A percentile compares a stretch with the other conserved stretches of the same genome.
Conservation (phyloP, 2,888 invertebrate genomes). For the Vandiemenella viatica region DNA sequence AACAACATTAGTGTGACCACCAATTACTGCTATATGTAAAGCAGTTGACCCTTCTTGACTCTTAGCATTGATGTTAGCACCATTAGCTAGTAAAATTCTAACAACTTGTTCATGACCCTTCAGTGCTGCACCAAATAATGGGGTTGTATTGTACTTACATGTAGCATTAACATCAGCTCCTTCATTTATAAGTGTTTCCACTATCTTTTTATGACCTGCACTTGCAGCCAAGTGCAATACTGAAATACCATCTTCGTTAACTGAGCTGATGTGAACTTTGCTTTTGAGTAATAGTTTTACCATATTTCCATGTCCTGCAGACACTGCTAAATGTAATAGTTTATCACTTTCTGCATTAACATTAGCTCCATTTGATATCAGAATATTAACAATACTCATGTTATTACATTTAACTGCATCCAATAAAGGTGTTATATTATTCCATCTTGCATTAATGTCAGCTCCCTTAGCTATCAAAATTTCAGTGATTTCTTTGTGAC, state of each 20-base stretch:
- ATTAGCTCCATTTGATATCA: no score
- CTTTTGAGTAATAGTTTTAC: slow-evolving; percentile 12
- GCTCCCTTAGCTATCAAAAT: no score
- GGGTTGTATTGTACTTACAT: no score
- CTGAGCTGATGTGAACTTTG: background rate
- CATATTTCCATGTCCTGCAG: background rate
- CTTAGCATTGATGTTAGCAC: slow-evolving; percentile 12
- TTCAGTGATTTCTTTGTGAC: no score
- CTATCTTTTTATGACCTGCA: no score
- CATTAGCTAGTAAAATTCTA: no score
- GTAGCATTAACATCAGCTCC: no score
- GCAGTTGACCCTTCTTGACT: slow-evolving; percentile 6
- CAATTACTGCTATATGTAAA: no score
- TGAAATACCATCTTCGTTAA: background rate
- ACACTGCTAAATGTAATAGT: background rate
- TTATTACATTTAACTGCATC: no score
- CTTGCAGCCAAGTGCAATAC: background rate
- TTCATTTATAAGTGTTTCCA: no score
- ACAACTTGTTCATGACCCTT: slow-evolving; percentile 18
- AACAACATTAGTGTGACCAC: background rate
- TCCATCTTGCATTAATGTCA: no score
- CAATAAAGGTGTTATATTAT: no score
- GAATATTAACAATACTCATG: background rate
- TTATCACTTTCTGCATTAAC: slow-evolving; percentile 4
- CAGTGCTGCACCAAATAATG: slow-evolving; percentile 20